These are phyloP conservation scores for Diprion similis DNA, from an alignment of 1,140 invertebrate genomes.

Conservation along the genomic window DNA sequence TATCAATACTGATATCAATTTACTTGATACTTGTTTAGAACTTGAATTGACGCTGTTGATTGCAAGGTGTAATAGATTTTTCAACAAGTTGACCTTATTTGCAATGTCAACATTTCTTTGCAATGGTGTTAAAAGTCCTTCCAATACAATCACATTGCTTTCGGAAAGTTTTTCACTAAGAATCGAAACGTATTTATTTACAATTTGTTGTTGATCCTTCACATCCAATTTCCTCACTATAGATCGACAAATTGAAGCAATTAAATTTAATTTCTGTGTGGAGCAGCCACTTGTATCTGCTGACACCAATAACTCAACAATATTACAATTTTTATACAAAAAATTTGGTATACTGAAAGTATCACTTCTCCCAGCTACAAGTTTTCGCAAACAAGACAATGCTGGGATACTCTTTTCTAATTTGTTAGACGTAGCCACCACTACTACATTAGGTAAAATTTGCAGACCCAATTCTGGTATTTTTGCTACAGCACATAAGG, in stretches of 20 bases:
- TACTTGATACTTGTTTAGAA: constrained; percentile 30
- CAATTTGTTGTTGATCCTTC: constrained; percentile 24
- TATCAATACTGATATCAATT: constrained; percentile 39
- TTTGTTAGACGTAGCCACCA: constrained; percentile 28
- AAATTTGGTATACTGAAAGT: constrained; percentile 43
- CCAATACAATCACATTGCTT: constrained; percentile 32
- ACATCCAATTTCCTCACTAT: constrained; percentile 26
- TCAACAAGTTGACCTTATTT: constrained; percentile 27
- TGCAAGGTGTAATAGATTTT: constrained; percentile 35
- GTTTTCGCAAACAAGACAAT: constrained; percentile 43
- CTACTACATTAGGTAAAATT: constrained; percentile 46
- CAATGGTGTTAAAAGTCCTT: constrained; percentile 42
- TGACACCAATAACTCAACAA: constrained; percentile 22
- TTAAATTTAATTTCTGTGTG: constrained; percentile 5
- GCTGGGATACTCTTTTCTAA: constrained; percentile 33
- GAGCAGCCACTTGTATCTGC: background rate
- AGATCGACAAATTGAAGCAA: constrained; percentile 24
- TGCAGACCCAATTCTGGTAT: constrained; percentile 38
- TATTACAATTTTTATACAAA: constrained; percentile 40
- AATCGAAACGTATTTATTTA: constrained; percentile 41
- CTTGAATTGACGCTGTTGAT: constrained; percentile 22
- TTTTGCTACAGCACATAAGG: constrained; percentile 39
- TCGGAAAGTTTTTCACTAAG: constrained; percentile 33
- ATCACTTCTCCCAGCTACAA: constrained; percentile 31
- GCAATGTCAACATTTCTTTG: constrained; percentile 30